Percentiles rank a stretch among this genome's conserved stretches.
phyloP scores from a whole-genome alignment of 2,888 invertebrate species.

The Sinhomidia bicolor region DNA sequence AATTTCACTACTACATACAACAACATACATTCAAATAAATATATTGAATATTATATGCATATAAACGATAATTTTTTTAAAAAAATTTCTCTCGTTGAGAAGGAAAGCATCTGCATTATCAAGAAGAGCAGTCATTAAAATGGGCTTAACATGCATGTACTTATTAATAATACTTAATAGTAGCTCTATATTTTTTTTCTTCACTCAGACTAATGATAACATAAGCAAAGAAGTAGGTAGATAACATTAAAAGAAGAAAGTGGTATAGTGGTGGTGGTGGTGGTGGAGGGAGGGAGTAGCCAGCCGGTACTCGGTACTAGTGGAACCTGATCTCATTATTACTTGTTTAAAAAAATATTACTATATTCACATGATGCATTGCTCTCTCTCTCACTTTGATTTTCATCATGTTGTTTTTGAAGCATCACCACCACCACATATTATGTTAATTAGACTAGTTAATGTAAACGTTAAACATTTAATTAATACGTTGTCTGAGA shows the following conservation, averaged over 20 bases:
- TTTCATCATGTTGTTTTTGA: slow-evolving; percentile 21
- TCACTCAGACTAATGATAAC: slow-evolving; percentile 64
- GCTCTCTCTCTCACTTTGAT: background rate
- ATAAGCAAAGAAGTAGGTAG: slow-evolving; percentile 60
- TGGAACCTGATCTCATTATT: slow-evolving; percentile 59
- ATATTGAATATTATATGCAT: too few species aligned
- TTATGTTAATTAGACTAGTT: slow-evolving; percentile 70
- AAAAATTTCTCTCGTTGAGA: background rate
- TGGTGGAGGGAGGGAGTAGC: background rate
- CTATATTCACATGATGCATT: background rate
- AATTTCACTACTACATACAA: slow-evolving; percentile 1
- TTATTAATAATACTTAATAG: slow-evolving; percentile 58
- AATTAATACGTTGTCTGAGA: slow-evolving; percentile 62
- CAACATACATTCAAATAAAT: too few species aligned
- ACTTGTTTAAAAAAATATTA: background rate
- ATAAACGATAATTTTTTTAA: too few species aligned
- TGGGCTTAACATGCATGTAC: slow-evolving; percentile 44
- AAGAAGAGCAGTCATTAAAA: slow-evolving; percentile 38
- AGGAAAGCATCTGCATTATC: slow-evolving; percentile 27
- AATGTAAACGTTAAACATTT: slow-evolving; percentile 71
- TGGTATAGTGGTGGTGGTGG: background rate
- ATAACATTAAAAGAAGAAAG: background rate
- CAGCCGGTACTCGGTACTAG: too few species aligned
- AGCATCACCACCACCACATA: too few species aligned
- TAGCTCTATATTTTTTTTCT: too few species aligned